Evolutionary conservation across 2,797 vertebrate genomes (phyloP).

Genomic region (Lepus townsendii): DNA sequence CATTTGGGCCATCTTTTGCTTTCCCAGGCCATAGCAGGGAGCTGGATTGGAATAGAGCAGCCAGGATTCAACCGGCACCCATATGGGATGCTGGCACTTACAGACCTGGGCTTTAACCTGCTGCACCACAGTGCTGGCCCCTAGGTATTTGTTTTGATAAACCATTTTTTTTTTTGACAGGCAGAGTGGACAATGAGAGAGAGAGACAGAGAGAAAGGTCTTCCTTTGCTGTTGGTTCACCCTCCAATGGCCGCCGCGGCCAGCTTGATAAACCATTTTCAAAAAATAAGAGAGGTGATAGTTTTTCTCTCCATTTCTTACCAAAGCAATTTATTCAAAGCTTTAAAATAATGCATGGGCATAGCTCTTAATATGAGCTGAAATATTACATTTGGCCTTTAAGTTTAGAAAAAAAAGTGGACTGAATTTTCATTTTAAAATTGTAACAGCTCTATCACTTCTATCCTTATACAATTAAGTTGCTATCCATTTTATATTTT

Average conservation of each 20-base stretch:
- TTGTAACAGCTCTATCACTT: background rate
- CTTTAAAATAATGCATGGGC: background rate
- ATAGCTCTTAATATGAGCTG: background rate
- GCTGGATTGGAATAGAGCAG: too few species aligned
- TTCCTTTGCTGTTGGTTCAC: too few species aligned
- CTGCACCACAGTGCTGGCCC: too few species aligned
- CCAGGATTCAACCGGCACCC: too few species aligned
- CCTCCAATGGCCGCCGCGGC: too few species aligned
- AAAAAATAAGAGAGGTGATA: background rate
- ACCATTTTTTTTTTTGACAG: background rate
- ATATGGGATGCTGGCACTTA: too few species aligned
- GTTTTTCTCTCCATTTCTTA: background rate
- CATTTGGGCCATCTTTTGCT: too few species aligned
- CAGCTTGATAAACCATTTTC: background rate
- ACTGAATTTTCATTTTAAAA: constrained; percentile 22
- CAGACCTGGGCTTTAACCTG: too few species aligned
- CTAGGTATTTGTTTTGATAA: too few species aligned
- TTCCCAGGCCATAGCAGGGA: too few species aligned
- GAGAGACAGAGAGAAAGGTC: too few species aligned
- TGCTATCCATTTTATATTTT: constrained; percentile 4
- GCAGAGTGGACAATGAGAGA: too few species aligned
- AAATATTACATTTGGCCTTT: constrained; percentile 12
- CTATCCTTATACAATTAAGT: background rate
- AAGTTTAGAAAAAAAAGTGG: background rate
- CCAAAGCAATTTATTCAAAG: constrained; percentile 21